Evolutionary conservation across 2,888 invertebrate genomes (phyloP), one percentile per base, ranked within the genome.

Genomic region (Volucella inflata): DNA sequence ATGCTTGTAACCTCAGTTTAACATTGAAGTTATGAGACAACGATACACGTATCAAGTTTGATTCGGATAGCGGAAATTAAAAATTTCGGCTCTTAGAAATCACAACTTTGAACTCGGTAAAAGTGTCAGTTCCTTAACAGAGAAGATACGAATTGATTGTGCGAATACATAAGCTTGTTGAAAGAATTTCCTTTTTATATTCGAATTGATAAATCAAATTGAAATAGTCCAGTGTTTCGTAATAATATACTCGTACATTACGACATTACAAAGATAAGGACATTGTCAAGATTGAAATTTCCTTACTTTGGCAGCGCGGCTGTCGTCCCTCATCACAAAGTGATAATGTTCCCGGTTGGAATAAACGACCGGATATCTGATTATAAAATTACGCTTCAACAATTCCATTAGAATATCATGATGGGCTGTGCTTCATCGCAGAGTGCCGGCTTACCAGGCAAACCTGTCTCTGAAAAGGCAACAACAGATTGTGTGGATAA

Each of bases 401-500:
- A 68, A 77, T 74, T 67, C 48, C 76, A 59, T 82, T 71, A 64
- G 46, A 82, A 80, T 62, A 48, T 71, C 59, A 87, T 75, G 74
- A 89, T 89, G 89, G 89, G 89, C 16, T 89, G 89, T 76, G 87
- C 88, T 59, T 88, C 89, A n/a, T 88, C 89, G 8, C 87, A 88
- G 59, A 80, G 76, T 11, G 77, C 82, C 50, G 21, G 30, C 17
- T 21, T 76, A 17, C 80, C 72, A 46, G 79, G 70, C 9, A 64
- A 38, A 11, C 10, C 59, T 59, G 76, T 44, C 55, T 48, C 55
- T 36, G 72, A 55, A 38, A 46, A 59, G 65, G 2, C 71, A 16
- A 38, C 70, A 50, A 64, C 65, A 48, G 59, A 57, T 74, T 74
- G 72, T 67, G 77, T 17, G 57, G 81, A 82, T 65, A 67, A 17